Evolutionary conservation across 2,113 vertebrate species (phyloP).

Genomic region (Addax nasomaculatus): DNA sequence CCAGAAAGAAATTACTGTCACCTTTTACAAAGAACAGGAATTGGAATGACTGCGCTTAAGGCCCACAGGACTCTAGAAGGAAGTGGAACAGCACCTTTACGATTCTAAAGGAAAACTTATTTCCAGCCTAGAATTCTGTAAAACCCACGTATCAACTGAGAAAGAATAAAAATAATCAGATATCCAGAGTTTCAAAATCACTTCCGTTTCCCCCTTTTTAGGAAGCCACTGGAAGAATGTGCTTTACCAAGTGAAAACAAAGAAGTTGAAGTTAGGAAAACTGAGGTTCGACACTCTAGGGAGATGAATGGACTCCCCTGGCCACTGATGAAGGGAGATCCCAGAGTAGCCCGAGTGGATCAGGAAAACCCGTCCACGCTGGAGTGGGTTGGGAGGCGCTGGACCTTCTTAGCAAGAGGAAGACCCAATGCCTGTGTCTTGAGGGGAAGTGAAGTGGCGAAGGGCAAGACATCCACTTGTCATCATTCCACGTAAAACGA

Average conservation of each 20-base stretch:
- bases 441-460: not conserved
- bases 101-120: not conserved
- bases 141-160: not conserved
- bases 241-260: not conserved
- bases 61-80: not conserved
- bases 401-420: not conserved
- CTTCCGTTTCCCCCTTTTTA: not conserved
- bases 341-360: accelerated
- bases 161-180: not conserved
- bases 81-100: not conserved
- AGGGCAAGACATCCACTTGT: not conserved
- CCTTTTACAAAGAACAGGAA: not conserved
- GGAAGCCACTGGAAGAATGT: not conserved
- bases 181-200: not conserved
- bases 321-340: too few relatives aligned
- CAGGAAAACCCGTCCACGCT: accelerated
- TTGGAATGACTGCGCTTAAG: not conserved
- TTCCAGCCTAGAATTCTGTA: not conserved
- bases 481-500: not conserved
- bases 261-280: not conserved
- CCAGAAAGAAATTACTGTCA: not conserved
- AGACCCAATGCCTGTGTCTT: too few relatives aligned
- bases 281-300: not conserved
- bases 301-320: not conserved
- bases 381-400: accelerated